Evolutionary conservation across 30 jellyfish, hydroid and myxozoan species (phyloP), one percentile per base, ranked within the genome.

Genomic region (Aurelia coerulea): DNA sequence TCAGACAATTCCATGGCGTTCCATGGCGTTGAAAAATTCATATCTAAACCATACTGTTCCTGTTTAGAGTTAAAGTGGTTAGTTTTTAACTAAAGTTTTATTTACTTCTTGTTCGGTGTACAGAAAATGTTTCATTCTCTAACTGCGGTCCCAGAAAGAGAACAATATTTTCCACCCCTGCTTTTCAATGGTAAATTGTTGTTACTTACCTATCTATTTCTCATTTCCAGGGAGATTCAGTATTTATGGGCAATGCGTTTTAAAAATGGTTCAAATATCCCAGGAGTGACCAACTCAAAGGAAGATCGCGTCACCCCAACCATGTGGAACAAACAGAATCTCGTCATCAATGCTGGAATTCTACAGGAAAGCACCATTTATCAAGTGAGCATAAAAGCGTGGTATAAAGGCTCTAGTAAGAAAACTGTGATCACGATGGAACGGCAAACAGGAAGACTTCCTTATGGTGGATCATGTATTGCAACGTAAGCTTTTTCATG

Each of bases 381-480:
- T 79, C 31, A 41, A 10, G 81, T 90, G n/a, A 19, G 18, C 31
- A 71, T 90, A 14, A 63, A 9, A 50, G 89, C 92, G 1, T 15
- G 67, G 16, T 90, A 73, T 70, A 15, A 10, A 19, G 83, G 67
- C 31, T 58, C 50, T 1, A n/a, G 23, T 2, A 33, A 42, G n/a
- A 31, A 37, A 33, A 74, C 97, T n/a, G 39, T 23, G 32, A 82
- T 75, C 50, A 62, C 74, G 9, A 19, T 83, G 62, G 56, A 46
- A 16, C 79, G 74, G 54, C 14, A 50, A 63, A 83, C 97, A 7
- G 73, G 95, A 19, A 23, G 56, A 3, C 39, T 80, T 19, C 97
- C 97, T n/a, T 37, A 58, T 18, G 68, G 90, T 18, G 97, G 97
- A 16, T 0, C 72, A 3, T 90, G 97, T 68, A 34, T 16, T 33